Conservation (phyloP, 2,113 vertebrate species). For the Marmota monax region DNA sequence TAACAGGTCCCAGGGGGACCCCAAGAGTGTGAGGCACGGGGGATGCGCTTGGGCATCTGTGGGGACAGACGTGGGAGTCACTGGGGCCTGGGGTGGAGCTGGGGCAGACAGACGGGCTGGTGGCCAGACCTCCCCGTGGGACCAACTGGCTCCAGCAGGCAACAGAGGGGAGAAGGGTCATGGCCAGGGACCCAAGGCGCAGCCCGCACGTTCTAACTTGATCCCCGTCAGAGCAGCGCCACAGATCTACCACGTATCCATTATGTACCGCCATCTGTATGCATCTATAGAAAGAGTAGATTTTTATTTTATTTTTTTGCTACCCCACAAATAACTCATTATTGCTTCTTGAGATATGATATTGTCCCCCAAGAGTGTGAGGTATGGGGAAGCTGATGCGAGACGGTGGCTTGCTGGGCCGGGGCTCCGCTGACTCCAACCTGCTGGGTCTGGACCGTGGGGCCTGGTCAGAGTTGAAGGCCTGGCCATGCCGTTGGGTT, state of each 20-base stretch:
- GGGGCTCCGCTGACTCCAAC: not conserved
- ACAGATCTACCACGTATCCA: not conserved
- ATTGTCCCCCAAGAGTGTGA: not conserved
- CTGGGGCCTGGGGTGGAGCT: not conserved
- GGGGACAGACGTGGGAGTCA: not conserved
- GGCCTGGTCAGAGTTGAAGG: not conserved
- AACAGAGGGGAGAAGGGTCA: not conserved
- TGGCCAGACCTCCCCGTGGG: not conserved
- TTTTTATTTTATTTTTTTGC: not conserved
- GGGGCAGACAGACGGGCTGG: not conserved
- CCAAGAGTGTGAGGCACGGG: not conserved
- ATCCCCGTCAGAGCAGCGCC: not conserved
- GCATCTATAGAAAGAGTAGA: not conserved
- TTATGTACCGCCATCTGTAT: not conserved
- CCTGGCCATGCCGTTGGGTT: not conserved
- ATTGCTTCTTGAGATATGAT: not conserved
- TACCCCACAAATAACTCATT: not conserved
- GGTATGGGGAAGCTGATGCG: not conserved
- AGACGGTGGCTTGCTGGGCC: not conserved
- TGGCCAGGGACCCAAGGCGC: not conserved
- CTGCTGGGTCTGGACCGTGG: not conserved
- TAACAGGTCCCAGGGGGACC: slow-evolving; percentile 81
- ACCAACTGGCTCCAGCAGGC: not conserved
- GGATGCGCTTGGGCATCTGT: not conserved
- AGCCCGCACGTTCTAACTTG: too few relatives aligned